Evolutionary conservation across 2,797 vertebrate genomes (phyloP).

Genomic region (Squalus acanthias): DNA sequence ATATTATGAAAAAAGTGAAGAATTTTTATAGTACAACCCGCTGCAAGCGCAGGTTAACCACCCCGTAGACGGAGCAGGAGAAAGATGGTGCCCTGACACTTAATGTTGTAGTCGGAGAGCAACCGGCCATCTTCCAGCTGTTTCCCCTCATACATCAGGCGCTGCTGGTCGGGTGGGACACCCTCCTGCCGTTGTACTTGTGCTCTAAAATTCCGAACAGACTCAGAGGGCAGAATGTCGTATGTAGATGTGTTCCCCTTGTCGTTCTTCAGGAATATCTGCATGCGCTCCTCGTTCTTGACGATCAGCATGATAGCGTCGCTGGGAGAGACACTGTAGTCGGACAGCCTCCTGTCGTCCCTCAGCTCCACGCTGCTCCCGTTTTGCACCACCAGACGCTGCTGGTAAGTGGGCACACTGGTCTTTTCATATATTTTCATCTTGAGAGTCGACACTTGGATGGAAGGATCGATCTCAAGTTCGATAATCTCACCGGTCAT

Average conservation of each 20-base stretch:
- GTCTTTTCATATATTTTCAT: not conserved
- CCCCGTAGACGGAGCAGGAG: conserved; percentile 26
- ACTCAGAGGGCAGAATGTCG: not conserved
- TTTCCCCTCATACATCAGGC: conserved; percentile 12
- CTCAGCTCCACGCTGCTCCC: not conserved
- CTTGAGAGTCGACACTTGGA: not conserved
- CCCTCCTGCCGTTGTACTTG: not conserved
- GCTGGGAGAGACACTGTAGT: conserved; percentile 3
- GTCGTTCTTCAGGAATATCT: conserved; percentile 18
- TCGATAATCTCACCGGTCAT: not conserved
- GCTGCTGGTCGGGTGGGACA: conserved; percentile 32
- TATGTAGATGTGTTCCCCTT: conserved; percentile 8
- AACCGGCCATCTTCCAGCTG: conserved; percentile 17
- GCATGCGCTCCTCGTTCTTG: not conserved
- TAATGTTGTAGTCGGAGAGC: conserved; percentile 37
- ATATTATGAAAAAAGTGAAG: too few species aligned
- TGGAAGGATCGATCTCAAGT: conserved; percentile 32
- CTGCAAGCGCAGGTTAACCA: not conserved
- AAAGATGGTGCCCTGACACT: not conserved
- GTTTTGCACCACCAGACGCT: not conserved
- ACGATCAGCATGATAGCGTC: not conserved
- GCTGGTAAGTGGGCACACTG: not conserved
- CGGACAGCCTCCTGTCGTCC: not conserved
- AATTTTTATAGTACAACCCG: too few species aligned
- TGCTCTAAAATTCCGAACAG: not conserved